phyloP scores from a whole-genome alignment of 2,888 invertebrate species.

The Tetragonisca angustula region DNA sequence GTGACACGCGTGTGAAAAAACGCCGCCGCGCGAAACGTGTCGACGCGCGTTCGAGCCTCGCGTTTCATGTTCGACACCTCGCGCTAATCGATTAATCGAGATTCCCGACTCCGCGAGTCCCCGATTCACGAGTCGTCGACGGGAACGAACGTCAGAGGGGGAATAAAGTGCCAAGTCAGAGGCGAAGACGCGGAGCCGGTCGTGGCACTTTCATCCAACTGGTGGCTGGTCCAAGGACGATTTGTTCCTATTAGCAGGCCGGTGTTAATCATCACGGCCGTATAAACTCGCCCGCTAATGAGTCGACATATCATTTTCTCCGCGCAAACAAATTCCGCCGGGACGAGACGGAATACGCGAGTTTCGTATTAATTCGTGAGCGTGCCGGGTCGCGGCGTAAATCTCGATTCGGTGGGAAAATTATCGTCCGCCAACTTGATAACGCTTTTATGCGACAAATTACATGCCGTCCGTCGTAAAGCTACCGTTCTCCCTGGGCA shows the following conservation, averaged over 20 bases:
- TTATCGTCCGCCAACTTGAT: constrained; percentile 29
- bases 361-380: constrained; percentile 35
- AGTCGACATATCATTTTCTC: constrained; percentile 51
- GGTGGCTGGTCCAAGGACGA: constrained; percentile 50
- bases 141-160: not conserved
- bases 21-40: constrained; percentile 35
- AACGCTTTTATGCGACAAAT: constrained; percentile 46
- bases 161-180: not conserved
- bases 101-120: constrained; percentile 11
- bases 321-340: constrained; percentile 34
- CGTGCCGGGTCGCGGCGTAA: constrained; percentile 23
- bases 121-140: not conserved
- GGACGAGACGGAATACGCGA: constrained; percentile 27
- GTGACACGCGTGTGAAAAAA: constrained; percentile 47
- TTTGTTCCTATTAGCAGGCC: constrained; percentile 64
- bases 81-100: constrained; percentile 42
- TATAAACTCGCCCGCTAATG: constrained; percentile 64
- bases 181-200: constrained; percentile 10
- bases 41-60: not conserved
- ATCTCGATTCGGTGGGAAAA: constrained; percentile 18
- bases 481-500: constrained; percentile 19
- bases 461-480: constrained; percentile 46
- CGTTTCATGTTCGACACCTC: constrained; percentile 1
- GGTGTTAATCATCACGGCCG: constrained; percentile 56
- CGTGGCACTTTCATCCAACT: constrained; percentile 38